Evolutionary conservation across 1,140 invertebrate genomes (phyloP).

Genomic region (Leptinotarsa texana): DNA sequence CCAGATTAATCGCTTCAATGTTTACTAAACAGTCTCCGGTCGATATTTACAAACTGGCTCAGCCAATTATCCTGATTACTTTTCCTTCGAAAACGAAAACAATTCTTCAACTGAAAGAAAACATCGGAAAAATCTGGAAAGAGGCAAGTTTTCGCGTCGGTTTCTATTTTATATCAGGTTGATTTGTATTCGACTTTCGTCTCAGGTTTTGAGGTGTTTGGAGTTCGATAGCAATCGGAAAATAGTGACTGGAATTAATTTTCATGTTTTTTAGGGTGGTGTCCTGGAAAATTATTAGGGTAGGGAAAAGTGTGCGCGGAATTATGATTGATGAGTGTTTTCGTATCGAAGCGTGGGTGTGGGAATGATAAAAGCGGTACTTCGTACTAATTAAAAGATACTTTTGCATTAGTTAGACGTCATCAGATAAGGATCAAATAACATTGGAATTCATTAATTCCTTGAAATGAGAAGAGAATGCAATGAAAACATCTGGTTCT

Average conservation of each 20-base stretch:
- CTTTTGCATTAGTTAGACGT: too few species aligned
- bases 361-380: too few species aligned
- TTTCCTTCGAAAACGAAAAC: neutral
- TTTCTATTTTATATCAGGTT: neutral
- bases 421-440: too few species aligned
- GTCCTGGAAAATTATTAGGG: neutral
- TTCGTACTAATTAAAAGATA: too few species aligned
- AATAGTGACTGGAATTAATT: neutral
- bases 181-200: neutral
- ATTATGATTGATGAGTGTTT: neutral
- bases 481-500: too few species aligned
- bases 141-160: neutral
- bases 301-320: neutral
- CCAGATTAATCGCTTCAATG: neutral
- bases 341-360: neutral
- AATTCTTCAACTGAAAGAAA: neutral
- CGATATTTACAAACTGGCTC: neutral
- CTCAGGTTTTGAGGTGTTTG: neutral
- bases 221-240: neutral
- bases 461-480: too few species aligned
- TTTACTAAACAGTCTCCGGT: neutral
- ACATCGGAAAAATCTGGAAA: neutral
- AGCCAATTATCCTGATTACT: constrained; percentile 6
- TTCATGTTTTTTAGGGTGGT: neutral
- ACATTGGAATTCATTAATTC: too few species aligned